These are phyloP conservation scores for Eublepharis macularius DNA, from an alignment of 2,113 vertebrate species.

Conservation along the genomic window DNA sequence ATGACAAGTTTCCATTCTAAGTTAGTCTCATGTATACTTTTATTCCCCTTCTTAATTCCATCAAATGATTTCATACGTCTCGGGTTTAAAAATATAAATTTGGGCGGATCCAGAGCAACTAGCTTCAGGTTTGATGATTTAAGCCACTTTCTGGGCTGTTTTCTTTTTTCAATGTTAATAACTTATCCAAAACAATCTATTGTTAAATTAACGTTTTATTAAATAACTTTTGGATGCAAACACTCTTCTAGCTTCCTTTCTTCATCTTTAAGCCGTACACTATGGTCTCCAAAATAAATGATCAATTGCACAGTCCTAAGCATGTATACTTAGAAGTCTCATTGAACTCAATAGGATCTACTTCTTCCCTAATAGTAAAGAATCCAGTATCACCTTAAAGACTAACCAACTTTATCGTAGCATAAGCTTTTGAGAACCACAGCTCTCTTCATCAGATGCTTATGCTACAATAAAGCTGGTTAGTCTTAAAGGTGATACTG, in stretches of 20 bases:
- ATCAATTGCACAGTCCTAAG: background rate
- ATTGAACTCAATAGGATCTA: too few species aligned
- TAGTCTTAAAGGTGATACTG: too few species aligned
- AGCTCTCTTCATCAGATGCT: too few species aligned
- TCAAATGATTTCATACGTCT: background rate
- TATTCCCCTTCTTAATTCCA: too few species aligned
- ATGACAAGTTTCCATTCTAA: background rate
- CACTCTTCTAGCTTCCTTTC: background rate
- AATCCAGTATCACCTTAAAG: too few species aligned
- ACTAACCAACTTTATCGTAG: too few species aligned
- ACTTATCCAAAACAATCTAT: background rate
- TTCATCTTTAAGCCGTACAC: background rate
- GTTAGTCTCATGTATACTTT: background rate
- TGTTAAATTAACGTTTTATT: conserved; percentile 16
- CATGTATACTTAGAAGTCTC: too few species aligned
- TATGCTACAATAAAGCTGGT: too few species aligned
- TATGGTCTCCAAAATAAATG: background rate
- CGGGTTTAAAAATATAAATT: background rate
- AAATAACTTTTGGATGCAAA: conserved; percentile 14
- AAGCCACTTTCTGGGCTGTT: background rate
- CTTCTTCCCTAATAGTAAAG: too few species aligned
- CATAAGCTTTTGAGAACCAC: too few species aligned
- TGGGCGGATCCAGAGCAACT: background rate
- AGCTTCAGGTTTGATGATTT: background rate
- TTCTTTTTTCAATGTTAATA: conserved; percentile 10